These are phyloP conservation scores for Noctua fimbriata DNA, from an alignment of 2,888 invertebrate genomes.

Conservation along the genomic window DNA sequence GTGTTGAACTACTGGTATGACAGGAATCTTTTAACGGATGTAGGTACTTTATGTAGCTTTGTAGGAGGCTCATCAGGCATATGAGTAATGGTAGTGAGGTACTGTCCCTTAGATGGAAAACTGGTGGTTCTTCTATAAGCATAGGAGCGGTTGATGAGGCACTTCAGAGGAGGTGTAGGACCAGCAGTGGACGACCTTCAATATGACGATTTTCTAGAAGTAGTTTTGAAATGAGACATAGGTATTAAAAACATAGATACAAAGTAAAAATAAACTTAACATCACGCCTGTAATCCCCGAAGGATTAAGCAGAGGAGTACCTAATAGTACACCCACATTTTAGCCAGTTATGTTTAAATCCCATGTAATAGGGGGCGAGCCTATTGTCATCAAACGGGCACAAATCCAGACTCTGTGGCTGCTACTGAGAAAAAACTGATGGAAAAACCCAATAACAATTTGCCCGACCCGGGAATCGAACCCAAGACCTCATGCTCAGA, in stretches of 20 bases:
- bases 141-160: background rate
- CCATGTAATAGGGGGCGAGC: no score
- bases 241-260: background rate
- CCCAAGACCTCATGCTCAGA: no score
- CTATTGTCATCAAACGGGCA: no score
- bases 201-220: background rate
- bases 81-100: background rate
- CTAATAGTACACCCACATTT: no score
- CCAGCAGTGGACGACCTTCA: background rate
- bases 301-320: no score
- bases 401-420: no score
- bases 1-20: slow-evolving; percentile 5
- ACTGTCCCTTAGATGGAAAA: background rate
- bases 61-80: background rate
- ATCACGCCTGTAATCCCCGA: no score
- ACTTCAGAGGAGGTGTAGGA: background rate
- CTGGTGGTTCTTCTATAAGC: no score
- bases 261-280: background rate
- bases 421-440: no score
- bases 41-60: background rate
- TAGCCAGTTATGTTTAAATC: no score
- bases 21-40: slow-evolving; percentile 14
- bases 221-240: background rate
- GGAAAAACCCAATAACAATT: no score
- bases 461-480: no score